These are phyloP conservation scores for Cheilosia variabilis DNA, from an alignment of 2,888 invertebrate species.

Conservation along the genomic window DNA sequence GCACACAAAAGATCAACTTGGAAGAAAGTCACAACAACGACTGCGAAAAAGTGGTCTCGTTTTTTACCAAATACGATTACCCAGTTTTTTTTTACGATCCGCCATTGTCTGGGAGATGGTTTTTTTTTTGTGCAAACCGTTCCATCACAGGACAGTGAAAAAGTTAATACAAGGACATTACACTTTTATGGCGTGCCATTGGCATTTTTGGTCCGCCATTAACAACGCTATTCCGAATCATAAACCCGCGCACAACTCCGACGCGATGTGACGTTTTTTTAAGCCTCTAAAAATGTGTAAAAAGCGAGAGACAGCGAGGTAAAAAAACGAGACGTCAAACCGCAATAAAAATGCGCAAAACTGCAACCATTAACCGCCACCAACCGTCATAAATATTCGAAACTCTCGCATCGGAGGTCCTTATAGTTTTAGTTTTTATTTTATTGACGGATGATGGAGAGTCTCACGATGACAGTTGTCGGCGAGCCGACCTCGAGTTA, in stretches of 20 bases:
- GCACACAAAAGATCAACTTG: constrained; percentile 19
- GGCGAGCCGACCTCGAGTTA: constrained; percentile 14
- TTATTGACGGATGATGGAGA: constrained; percentile 71
- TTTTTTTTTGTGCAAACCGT: constrained; percentile 44
- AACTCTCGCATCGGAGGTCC: constrained; percentile 34
- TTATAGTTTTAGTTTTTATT: constrained; percentile 64
- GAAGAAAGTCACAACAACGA: constrained; percentile 7
- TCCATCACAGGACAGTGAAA: constrained; percentile 24
- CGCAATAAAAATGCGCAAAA: constrained; percentile 66
- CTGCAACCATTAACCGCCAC: constrained; percentile 19
- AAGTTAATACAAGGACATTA: constrained; percentile 71
- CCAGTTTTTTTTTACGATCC: constrained; percentile 58
- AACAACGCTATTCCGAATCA: constrained; percentile 41
- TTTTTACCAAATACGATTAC: constrained; percentile 76
- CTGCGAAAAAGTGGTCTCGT: constrained; percentile 70
- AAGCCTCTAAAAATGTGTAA: constrained; percentile 15
- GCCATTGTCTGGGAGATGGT: constrained; percentile 22
- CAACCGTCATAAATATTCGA: constrained; percentile 60
- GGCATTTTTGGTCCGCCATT: constrained; percentile 31
- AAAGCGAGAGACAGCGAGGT: constrained; percentile 30
- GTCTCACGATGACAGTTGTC: constrained; percentile 43
- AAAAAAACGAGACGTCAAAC: constrained; percentile 59
- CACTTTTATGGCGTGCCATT: constrained; percentile 58
- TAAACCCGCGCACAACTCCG: constrained; percentile 44
- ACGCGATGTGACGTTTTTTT: constrained; percentile 47